A percentile compares a stretch with the other conserved stretches of the same genome.
These are phyloP conservation scores for Mungos mungo DNA, from an alignment of 2,113 vertebrate species.

Conservation along the genomic window DNA sequence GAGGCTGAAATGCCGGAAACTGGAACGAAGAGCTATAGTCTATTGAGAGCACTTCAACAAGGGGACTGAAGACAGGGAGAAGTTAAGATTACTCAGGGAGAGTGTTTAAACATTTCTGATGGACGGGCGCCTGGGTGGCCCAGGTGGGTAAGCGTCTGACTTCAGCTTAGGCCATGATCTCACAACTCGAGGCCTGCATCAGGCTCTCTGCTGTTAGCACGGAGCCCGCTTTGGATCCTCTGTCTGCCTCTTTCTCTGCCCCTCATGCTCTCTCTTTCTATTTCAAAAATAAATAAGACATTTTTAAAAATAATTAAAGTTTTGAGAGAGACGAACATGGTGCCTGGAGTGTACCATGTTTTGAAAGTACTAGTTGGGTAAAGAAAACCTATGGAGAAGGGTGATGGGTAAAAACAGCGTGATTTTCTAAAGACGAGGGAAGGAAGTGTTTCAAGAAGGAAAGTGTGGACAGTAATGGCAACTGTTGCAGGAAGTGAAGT, in stretches of 20 bases:
- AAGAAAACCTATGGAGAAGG: neutral
- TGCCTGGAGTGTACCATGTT: neutral
- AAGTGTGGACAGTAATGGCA: neutral
- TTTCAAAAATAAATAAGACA: too few relatives aligned
- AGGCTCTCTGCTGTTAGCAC: too few relatives aligned
- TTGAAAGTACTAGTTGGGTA: neutral
- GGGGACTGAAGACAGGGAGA: neutral
- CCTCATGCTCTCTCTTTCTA: too few relatives aligned
- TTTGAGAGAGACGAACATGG: neutral
- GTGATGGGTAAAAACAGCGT: neutral
- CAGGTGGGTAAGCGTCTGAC: too few relatives aligned
- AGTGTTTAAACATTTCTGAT: neutral
- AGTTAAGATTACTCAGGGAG: neutral
- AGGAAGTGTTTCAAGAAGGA: neutral
- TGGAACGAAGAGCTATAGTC: neutral
- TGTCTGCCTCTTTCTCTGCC: too few relatives aligned
- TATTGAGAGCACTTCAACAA: neutral
- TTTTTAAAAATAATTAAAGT: neutral
- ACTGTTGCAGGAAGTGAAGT: neutral
- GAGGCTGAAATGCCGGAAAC: neutral
- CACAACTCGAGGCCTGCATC: too few relatives aligned
- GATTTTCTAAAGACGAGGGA: neutral
- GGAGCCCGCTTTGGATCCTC: too few relatives aligned
- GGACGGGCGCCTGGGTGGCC: neutral
- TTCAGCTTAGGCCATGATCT: too few relatives aligned